Base-by-base conservation (phyloP, 2,113 vertebrate species). In the Phodopus roborovskii region DNA sequence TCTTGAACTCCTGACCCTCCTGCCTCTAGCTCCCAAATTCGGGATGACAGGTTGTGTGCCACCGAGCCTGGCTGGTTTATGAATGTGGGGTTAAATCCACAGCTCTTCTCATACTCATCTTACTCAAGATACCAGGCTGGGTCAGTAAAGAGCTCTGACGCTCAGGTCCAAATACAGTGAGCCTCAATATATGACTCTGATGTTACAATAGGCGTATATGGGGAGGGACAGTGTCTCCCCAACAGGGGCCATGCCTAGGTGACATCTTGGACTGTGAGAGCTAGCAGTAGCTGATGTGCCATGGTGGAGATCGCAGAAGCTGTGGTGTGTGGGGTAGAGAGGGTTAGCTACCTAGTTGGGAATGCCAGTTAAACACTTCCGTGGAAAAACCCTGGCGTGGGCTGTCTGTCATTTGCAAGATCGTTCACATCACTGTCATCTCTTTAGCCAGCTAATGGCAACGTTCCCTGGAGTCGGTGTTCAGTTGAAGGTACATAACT, bases 181-280 rank as follows among this genome's bases (percentile, higher is more conserved):
- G 22, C 1, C 22, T 33, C 62, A 7, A 10, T 24, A 7, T 39
- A 3, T 20, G 28, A 15, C 7, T 26, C 58, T 73, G 7, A 9
- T 2, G 0, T 70, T 5, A 17, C 50, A 58, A 1, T 3, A 5
- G 22, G 2, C 86, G 26, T 3, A 0, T 48, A 48, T 6, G 28
- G 15, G 77, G 60, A 33, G 15, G 77, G 60, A 33, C 7, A 7
- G 0, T 36, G 20, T 64, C 39, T 45, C 36, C 42, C 84, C 66
- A 77, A 5, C 15, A 42, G 58, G 36, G 62, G 58, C 81, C 50
- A 33, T 10, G 2, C 39, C 75, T 74, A n/a, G 66, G 56, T 39
- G 66, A 68, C 15, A 13, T 39, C 58, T 42, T 45, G n/a, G 56
- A n/a, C 77, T 28, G 30, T 7, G 15, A 11, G 19, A 5, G 0